Base-by-base conservation (phyloP, 1,140 invertebrate genomes). In the Orius laevigatus region DNA sequence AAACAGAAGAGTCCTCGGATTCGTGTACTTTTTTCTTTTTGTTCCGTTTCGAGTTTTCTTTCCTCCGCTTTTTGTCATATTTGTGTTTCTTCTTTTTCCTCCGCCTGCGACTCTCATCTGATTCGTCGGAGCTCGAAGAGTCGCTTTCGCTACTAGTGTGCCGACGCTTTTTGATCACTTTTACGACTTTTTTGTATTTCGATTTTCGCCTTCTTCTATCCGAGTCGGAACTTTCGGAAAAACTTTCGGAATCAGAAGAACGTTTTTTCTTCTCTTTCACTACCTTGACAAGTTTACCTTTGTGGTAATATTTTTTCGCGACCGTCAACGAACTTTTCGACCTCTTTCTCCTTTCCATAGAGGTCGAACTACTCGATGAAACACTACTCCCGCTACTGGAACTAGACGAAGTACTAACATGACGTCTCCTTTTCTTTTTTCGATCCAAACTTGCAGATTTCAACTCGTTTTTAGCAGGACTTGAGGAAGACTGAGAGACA, bases 241-340 rank as follows among this genome's bases (percentile, higher is more conserved):
- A 34, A 32, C 50, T 54, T 20, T 48, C 49, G 19, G 49, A 51
- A 35, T 53, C 50, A 12, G 52, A 51, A 39, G 49, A 45, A 19
- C 48, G 41, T 20, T 49, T 35, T 39, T 46, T 48, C 36, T 56
- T 56, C 25, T 48, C 54, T 36, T 57, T 57, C 25, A 57, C 45
- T n/a, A 55, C 48, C 32, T 57, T 57, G n/a, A 57, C 53, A 10
- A 57, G 41, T 33, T 57, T 56, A 19, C 56, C 56, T 4, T 49
- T 43, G 31, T 55, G 54, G 39, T 57, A 53, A 45, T 55, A 53
- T 25, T 52, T 52, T 49, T 57, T 56, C 9, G 51, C 48, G 1
- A 55, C 48, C 32, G 50, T 54, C 14, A 54, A 16, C 11, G 46
- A 48, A 6, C 42, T 39, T 18, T 49, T 54, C 25, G 33, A 36